A percentile compares a stretch with the other conserved stretches of the same genome.
Evolutionary conservation across 2,113 vertebrate genomes (phyloP).

Genomic region (Colaptes auratus): DNA sequence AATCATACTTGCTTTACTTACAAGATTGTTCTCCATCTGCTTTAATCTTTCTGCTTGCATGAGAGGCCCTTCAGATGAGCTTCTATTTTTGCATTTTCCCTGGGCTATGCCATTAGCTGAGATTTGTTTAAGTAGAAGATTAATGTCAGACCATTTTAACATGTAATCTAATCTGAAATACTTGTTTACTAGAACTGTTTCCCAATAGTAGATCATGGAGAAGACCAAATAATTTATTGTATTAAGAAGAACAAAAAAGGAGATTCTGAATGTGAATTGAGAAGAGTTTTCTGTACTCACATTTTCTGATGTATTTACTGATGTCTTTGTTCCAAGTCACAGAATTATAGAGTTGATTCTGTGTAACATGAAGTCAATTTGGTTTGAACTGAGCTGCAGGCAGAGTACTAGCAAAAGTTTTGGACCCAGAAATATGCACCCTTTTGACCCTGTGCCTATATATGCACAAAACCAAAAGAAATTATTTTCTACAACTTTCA

Average conservation of each 20-base stretch:
- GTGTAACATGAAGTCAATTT: background rate
- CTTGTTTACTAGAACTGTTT: conserved; percentile 27
- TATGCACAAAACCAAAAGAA: background rate
- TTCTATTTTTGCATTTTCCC: conserved; percentile 31
- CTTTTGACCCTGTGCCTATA: background rate
- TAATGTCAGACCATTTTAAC: conserved; percentile 34
- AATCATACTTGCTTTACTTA: conserved; percentile 46
- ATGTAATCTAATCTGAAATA: background rate
- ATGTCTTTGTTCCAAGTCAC: background rate
- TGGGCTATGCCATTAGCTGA: conserved; percentile 41
- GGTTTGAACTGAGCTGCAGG: background rate
- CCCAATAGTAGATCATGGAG: background rate
- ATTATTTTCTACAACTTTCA: background rate
- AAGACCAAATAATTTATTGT: conserved; percentile 1
- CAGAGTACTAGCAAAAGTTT: background rate
- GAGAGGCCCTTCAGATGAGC: conserved; percentile 7
- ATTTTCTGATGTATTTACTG: background rate
- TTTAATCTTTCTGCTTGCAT: conserved; percentile 20
- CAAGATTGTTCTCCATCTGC: conserved; percentile 10
- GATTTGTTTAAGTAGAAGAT: conserved; percentile 56
- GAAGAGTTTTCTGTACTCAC: background rate
- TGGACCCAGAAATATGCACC: background rate
- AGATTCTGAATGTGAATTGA: background rate
- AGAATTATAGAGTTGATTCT: background rate
- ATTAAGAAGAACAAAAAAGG: background rate